These are phyloP conservation scores for Grallaria varia DNA, from an alignment of 2,113 vertebrate species.

Conservation along the genomic window DNA sequence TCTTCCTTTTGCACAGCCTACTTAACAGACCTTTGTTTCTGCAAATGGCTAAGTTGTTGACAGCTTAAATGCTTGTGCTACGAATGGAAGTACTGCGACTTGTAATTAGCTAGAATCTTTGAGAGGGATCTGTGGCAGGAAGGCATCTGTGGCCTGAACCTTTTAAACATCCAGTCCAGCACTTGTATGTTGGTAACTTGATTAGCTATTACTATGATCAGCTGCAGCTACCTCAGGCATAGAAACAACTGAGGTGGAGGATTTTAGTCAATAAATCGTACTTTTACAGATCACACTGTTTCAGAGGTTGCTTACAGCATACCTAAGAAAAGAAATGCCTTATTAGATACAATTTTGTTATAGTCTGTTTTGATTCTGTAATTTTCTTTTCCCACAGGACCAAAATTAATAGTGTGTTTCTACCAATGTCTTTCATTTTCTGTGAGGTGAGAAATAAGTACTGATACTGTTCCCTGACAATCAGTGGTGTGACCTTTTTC, in stretches of 20 bases:
- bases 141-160: not conserved
- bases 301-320: not conserved
- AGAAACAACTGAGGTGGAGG: not conserved
- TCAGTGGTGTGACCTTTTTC: not conserved
- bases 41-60: not conserved
- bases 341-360: not conserved
- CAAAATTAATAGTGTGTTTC: not conserved
- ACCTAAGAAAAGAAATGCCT: not conserved
- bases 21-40: not conserved
- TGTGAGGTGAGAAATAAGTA: not conserved
- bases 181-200: not conserved
- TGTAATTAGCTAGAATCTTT: not conserved
- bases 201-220: not conserved
- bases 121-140: not conserved
- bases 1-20: not conserved
- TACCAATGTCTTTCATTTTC: not conserved
- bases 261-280: not conserved
- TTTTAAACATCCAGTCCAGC: not conserved
- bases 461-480: not conserved
- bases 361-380: not conserved
- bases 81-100: not conserved
- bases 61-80: not conserved
- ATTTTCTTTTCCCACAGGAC: not conserved
- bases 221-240: not conserved
- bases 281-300: not conserved